A percentile compares a stretch with the other conserved stretches of the same genome.
phyloP scores from a whole-genome alignment of 2,113 vertebrate species.

The Semicossyphus pulcher region DNA sequence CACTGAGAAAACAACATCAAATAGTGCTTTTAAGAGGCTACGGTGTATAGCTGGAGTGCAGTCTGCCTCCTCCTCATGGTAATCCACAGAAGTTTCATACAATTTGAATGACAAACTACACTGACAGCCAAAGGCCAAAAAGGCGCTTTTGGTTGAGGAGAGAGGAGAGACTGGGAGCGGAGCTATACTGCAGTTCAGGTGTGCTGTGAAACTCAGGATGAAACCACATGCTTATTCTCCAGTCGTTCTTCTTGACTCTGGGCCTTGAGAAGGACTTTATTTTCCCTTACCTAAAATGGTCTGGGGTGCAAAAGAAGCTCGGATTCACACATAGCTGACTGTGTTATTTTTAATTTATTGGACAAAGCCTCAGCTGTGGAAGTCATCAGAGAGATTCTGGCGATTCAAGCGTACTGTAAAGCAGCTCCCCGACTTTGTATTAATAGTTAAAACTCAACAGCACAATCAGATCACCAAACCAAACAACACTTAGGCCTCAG shows the following conservation, averaged over 20 bases:
- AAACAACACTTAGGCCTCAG: constrained; percentile 62
- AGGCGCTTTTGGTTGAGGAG: constrained; percentile 28
- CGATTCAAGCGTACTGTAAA: constrained; percentile 56
- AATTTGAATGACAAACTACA: constrained; percentile 76
- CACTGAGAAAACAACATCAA: constrained; percentile 48
- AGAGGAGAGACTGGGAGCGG: constrained; percentile 37
- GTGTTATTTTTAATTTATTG: constrained; percentile 80
- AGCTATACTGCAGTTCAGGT: constrained; percentile 47
- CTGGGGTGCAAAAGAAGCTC: constrained; percentile 62
- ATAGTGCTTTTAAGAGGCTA: constrained; percentile 56
- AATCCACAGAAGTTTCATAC: constrained; percentile 69
- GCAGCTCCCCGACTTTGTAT: constrained; percentile 55
- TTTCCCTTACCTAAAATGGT: constrained; percentile 71
- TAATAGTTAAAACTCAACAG: constrained; percentile 72
- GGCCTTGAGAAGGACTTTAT: constrained; percentile 61
- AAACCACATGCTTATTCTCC: constrained; percentile 53
- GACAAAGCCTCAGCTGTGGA: constrained; percentile 67
- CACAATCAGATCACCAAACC: constrained; percentile 65
- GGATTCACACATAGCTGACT: constrained; percentile 57
- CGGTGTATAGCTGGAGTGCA: constrained; percentile 42
- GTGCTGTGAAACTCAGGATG: constrained; percentile 36
- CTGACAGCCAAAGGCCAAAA: constrained; percentile 47
- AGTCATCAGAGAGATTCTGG: constrained; percentile 58
- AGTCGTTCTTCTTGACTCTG: constrained; percentile 33
- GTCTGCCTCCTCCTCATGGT: constrained; percentile 49